A percentile compares a stretch with the other conserved stretches of the same genome.
Conservation (phyloP, 2,888 invertebrate genomes). For the Diarsia rubi region DNA sequence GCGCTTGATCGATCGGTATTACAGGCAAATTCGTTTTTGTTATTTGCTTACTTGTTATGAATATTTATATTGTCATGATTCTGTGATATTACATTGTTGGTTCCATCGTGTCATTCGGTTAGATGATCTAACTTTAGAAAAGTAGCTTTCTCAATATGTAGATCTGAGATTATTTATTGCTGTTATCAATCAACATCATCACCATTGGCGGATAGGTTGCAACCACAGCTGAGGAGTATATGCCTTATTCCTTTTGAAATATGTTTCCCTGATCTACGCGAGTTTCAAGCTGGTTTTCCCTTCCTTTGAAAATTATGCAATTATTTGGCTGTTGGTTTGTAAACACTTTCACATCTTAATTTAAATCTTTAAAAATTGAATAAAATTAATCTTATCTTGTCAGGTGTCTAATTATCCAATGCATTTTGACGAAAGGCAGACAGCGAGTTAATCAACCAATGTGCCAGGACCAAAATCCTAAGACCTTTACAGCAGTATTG, state of each 20-base stretch:
- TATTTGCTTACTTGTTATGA: slow-evolving; percentile 55
- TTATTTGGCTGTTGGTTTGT: background rate
- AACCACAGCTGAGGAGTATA: background rate
- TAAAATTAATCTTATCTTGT: background rate
- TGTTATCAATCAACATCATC: background rate
- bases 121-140: background rate
- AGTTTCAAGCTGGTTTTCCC: background rate
- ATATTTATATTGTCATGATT: slow-evolving; percentile 52
- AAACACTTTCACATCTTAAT: background rate
- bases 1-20: slow-evolving; percentile 63
- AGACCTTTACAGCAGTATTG: background rate
- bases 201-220: background rate
- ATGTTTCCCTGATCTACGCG: background rate
- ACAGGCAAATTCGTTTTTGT: slow-evolving; percentile 64
- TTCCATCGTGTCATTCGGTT: slow-evolving; percentile 25
- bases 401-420: background rate
- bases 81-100: slow-evolving; percentile 38
- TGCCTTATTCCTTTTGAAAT: background rate
- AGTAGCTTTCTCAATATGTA: background rate
- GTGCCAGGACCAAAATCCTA: background rate
- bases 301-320: background rate
- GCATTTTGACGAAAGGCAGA: background rate
- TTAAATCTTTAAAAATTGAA: no score
- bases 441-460: background rate
- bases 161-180: background rate